Conservation (phyloP, 2,113 vertebrate genomes). For the Micronycteris hirsuta region DNA sequence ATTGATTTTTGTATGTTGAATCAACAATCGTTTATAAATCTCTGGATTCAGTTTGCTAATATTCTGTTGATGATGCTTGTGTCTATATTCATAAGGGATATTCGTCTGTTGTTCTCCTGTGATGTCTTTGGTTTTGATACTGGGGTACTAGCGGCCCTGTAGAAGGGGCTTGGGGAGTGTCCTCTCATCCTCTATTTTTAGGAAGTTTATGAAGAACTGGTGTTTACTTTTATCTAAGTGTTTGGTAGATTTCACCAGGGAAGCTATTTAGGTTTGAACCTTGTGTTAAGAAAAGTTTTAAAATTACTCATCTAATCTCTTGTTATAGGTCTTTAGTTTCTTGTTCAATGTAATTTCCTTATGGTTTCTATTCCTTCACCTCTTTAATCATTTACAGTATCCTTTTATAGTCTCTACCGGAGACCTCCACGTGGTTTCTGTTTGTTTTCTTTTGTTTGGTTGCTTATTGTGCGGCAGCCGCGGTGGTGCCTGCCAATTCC, state of each 20-base stretch:
- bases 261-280: background rate
- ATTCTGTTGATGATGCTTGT: background rate
- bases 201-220: background rate
- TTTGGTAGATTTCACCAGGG: background rate
- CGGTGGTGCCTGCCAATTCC: background rate
- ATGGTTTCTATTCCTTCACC: background rate
- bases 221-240: background rate
- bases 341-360: background rate
- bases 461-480: background rate
- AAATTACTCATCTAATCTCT: background rate
- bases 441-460: background rate
- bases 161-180: background rate
- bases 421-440: background rate
- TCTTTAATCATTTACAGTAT: background rate
- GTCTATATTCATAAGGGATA: background rate
- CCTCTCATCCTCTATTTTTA: background rate
- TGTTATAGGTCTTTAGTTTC: background rate
- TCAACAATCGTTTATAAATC: background rate
- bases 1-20: background rate
- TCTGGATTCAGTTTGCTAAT: background rate
- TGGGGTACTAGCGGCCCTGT: background rate
- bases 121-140: background rate
- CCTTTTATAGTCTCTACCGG: background rate
- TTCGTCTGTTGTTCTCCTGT: background rate
- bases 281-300: background rate